Base-by-base conservation (phyloP, 64 coral and sea anemone species). In the Dendrophyllia cribrosa region DNA sequence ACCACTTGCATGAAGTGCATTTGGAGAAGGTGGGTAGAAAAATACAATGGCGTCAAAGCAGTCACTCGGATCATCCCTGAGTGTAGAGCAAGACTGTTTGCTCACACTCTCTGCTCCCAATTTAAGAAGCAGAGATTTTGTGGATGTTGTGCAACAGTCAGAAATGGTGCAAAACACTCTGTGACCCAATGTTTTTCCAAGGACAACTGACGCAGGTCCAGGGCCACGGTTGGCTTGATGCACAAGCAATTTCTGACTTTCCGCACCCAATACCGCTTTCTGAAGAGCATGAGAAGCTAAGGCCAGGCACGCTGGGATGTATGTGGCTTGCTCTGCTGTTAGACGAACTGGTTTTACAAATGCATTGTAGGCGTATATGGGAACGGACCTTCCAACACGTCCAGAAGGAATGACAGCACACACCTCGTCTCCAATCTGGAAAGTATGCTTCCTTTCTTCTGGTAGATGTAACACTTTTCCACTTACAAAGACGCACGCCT, bases 141-240 rank as follows among this genome's bases (percentile, higher is more conserved):
- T 66, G 7, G 44, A 61, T 5, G 23, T 45, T 26, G 23, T 16
- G 51, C 45, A 47, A 76, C 66, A 21, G n/a, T 84, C 47, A 23
- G 87, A 61, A 49, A 83, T 83, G 17, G 88, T 91, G 75, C 93
- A 95, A 51, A 86, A 51, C 22, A 88, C 67, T 51, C 45, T 44
- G 77, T 95, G 93, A 3, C 93, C 93, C 26, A 91, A 21, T 64
- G 88, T 34, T 15, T 87, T 95, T 19, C 63, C 89, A 75, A 95
- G 78, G 9, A 58, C 51, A 66, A 89, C 78, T 25, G 89, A 74
- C 26, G 89, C 89, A 58, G 86, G 78, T 17, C 85, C 84, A 25
- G 87, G 88, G 51, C 52, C 23, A 64, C 47, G 77, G 47, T 95
- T 83, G 6, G 51, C 94, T 76, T 95, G 82, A 24, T 87, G 94